Conservation (phyloP, 2,113 vertebrate species). For the Rhynchomys soricoides region DNA sequence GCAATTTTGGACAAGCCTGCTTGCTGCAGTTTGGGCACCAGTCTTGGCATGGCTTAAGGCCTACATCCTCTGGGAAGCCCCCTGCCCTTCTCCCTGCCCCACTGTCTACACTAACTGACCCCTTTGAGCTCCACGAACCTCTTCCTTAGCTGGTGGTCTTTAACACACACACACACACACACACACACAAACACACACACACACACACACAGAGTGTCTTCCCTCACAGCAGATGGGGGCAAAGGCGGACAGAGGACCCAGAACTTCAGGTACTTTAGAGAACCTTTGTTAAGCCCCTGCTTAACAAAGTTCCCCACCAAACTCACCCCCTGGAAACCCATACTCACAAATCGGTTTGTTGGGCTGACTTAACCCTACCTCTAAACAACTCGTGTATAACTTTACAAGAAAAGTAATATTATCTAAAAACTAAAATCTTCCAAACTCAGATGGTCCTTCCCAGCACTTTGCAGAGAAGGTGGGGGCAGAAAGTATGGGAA, state of each 20-base stretch:
- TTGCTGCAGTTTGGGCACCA: background rate
- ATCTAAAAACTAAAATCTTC: background rate
- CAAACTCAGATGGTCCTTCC: background rate
- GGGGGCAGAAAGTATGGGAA: background rate
- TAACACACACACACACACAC: background rate
- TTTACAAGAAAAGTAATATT: slow-evolving; percentile 37
- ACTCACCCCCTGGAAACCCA: background rate
- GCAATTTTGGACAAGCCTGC: background rate
- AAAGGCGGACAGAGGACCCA: background rate
- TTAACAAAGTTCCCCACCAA: background rate
- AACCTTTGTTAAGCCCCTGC: background rate
- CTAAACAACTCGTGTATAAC: background rate
- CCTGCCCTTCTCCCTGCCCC: background rate
- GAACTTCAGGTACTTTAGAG: background rate
- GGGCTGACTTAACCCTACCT: background rate
- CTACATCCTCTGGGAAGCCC: background rate
- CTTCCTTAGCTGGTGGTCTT: background rate
- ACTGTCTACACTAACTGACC: background rate
- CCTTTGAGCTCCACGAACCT: background rate
- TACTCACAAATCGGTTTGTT: slow-evolving; percentile 3
- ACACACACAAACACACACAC: no score
- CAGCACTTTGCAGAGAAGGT: background rate
- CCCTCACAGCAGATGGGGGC: background rate
- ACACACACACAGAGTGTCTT: no score
- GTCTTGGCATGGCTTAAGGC: background rate